These are phyloP conservation scores for Thumatha senex DNA, from an alignment of 2,888 invertebrate genomes.

Conservation along the genomic window DNA sequence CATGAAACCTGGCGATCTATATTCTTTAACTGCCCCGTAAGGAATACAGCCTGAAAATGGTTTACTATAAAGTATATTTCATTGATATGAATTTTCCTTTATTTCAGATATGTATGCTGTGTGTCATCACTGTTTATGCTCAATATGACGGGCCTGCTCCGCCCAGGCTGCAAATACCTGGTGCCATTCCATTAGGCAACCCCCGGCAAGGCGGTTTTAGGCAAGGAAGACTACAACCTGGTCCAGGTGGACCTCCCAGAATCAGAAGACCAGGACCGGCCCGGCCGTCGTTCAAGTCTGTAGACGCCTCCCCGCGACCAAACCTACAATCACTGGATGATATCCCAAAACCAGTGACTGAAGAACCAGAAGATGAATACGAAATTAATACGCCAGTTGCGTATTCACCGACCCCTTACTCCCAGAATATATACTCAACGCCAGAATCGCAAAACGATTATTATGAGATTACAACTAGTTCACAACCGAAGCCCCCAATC, in stretches of 20 bases:
- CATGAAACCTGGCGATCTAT: too few relatives aligned
- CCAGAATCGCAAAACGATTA: slow-evolving; percentile 75
- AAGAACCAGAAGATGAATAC: slow-evolving; percentile 85
- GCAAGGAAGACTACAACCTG: slow-evolving; percentile 66
- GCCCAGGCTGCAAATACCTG: slow-evolving; percentile 86
- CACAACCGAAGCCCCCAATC: slow-evolving; percentile 73
- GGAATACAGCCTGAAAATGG: too few relatives aligned
- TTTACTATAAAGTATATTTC: too few relatives aligned
- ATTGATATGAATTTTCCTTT: slow-evolving; percentile 13
- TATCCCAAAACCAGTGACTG: slow-evolving; percentile 86
- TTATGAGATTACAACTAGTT: slow-evolving; percentile 72
- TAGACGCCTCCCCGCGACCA: slow-evolving; percentile 71
- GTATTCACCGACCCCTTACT: slow-evolving; percentile 76
- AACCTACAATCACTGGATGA: slow-evolving; percentile 78
- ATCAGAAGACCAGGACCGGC: slow-evolving; percentile 70
- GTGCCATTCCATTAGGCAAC: slow-evolving; percentile 80
- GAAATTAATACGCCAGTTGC: slow-evolving; percentile 82
- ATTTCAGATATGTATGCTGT: slow-evolving; percentile 79
- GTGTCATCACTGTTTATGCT: slow-evolving; percentile 78
- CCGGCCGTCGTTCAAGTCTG: slow-evolving; percentile 74
- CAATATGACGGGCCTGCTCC: slow-evolving; percentile 83
- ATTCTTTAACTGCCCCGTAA: too few relatives aligned
- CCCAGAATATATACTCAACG: slow-evolving; percentile 67
- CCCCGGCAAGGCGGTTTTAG: slow-evolving; percentile 66
- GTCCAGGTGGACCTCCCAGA: slow-evolving; percentile 55